Evolutionary conservation across 2,113 vertebrate genomes (phyloP), one percentile per base, ranked within the genome.

Genomic region (Malurus elegans): DNA sequence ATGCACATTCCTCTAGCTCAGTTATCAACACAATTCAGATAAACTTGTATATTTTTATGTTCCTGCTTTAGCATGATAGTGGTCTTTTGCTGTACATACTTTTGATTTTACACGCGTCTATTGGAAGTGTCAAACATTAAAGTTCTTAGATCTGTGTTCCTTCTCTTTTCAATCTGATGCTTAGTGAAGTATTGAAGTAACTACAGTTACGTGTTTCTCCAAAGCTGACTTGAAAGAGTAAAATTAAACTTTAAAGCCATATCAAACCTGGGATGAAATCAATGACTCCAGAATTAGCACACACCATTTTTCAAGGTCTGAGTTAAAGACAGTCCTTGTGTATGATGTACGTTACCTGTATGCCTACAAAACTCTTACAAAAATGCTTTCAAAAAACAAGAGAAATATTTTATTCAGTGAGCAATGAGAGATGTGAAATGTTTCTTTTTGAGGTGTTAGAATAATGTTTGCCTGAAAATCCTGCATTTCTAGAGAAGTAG

Each of bases 71-170:
- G 38, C 64, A 56, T 73, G 76, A 95, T 86, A 87, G 19, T 12
- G 61, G 86, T 79, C 71, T 96, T 90, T 92, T 80, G 23, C 73
- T 75, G 45, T 24, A 86, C 32, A 73, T 92, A 86, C 75, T 90
- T 88, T 57, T 92, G 81, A 69, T 94, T 95, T 97, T 81, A 89
- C 74, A 88, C 16, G n/a, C 57, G 60, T 87, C 47, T 58, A 32
- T 60, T 86, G 80, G 64, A 95, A 84, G 34, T 71, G 80, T 95
- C 62, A 93, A 36, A 71, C 65, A 62, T 85, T 60, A 66, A 71
- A 48, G 74, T 47, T 80, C 31, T 64, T 50, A 6, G 61, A 67
- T 71, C 66, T 80, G 64, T 66, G 48, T 66, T 94, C 56, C 3
- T 45, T 90, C 48, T 51, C 56, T 45, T 86, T 90, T 84, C 51